These are phyloP conservation scores for Notoglanidium macrostoma DNA, from an alignment of 2,797 vertebrate genomes.

Conservation along the genomic window DNA sequence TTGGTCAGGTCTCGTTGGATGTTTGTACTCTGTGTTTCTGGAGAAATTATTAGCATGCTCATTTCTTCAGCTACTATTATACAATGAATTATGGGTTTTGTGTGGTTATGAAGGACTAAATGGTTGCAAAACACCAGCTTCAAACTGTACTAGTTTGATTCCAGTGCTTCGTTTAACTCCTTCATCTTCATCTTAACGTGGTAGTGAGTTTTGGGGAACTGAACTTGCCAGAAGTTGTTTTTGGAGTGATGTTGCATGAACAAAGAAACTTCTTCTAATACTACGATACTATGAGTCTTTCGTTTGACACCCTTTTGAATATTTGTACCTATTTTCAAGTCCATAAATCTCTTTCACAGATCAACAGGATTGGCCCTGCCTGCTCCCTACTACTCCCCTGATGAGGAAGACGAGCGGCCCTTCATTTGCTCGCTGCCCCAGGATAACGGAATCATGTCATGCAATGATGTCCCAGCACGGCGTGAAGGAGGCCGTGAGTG, in stretches of 20 bases:
- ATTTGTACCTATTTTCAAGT: not conserved
- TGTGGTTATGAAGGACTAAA: not conserved
- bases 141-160: not conserved
- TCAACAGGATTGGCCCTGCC: slow-evolving; percentile 84
- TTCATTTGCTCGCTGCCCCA: slow-evolving; percentile 96
- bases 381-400: slow-evolving; percentile 87
- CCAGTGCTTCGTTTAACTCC: not conserved
- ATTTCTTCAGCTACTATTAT: not conserved
- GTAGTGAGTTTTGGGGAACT: not conserved
- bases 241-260: not conserved
- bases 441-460: slow-evolving; percentile 98
- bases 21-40: not conserved
- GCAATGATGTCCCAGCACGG: slow-evolving; percentile 85
- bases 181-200: not conserved
- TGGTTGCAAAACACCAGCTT: not conserved
- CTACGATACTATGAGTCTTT: not conserved
- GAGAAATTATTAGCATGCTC: not conserved
- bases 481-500: slow-evolving; percentile 87
- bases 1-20: not conserved
- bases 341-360: slow-evolving; percentile 64
- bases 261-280: not conserved
- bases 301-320: not conserved
- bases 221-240: not conserved
- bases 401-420: slow-evolving; percentile 93
- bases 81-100: not conserved